A percentile compares a stretch with the other conserved stretches of the same genome.
These are phyloP conservation scores for Himalopsyche anomala DNA, from an alignment of 2,888 invertebrate genomes.

Conservation along the genomic window DNA sequence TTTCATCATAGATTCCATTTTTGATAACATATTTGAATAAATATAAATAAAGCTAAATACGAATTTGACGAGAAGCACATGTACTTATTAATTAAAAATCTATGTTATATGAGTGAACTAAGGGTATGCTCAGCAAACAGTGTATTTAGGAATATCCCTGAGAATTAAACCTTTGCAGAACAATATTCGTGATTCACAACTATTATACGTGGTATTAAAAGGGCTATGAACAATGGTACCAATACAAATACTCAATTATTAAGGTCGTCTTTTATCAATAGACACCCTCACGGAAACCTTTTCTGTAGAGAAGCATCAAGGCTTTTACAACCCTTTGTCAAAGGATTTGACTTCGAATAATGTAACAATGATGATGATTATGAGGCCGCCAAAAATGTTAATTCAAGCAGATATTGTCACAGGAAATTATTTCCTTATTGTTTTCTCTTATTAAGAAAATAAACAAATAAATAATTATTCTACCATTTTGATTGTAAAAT, in stretches of 20 bases:
- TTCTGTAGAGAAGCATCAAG: neutral
- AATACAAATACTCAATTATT: conserved; percentile 30
- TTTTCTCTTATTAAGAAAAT: too few species aligned
- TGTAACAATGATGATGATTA: neutral
- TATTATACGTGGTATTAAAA: conserved; percentile 2
- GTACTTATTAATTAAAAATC: too few species aligned
- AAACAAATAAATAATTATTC: too few species aligned
- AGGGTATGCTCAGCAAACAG: neutral
- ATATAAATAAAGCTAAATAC: too few species aligned
- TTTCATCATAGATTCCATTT: too few species aligned
- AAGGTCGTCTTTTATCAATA: conserved; percentile 10
- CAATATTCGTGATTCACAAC: conserved; percentile 9
- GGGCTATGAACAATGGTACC: neutral
- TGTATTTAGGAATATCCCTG: neutral
- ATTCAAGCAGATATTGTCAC: too few species aligned
- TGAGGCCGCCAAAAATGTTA: too few species aligned
- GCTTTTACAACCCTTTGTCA: neutral
- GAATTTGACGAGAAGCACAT: too few species aligned
- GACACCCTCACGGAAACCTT: neutral
- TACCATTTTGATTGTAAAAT: too few species aligned
- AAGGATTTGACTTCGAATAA: conserved; percentile 2
- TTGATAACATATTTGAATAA: too few species aligned
- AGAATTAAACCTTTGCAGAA: conserved; percentile 1
- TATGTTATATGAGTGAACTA: too few species aligned
- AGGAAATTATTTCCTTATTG: too few species aligned